A percentile compares a stretch with the other conserved stretches of the same genome.
Evolutionary conservation across 2,888 invertebrate genomes (phyloP).

Genomic region (Nomada ruficornis): DNA sequence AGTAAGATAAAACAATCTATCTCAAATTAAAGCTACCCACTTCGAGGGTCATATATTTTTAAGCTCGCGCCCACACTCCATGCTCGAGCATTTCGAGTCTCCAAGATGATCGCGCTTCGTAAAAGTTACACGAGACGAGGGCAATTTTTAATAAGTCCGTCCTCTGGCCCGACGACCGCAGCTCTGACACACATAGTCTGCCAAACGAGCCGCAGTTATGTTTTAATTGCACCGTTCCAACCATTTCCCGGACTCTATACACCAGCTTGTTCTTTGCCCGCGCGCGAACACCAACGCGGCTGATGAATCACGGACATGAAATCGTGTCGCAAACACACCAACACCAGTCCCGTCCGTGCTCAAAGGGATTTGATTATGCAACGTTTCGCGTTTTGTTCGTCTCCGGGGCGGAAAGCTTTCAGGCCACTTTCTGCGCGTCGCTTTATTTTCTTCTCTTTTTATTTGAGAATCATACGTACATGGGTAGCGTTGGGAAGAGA

Average conservation of each 20-base stretch:
- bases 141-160: conserved; percentile 52
- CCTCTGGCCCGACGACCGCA: conserved; percentile 12
- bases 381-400: conserved; percentile 53
- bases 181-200: conserved; percentile 32
- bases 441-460: neutral
- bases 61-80: neutral
- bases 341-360: conserved; percentile 30
- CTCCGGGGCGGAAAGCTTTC: conserved; percentile 26
- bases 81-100: neutral
- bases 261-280: conserved; percentile 37
- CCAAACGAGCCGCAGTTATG: conserved; percentile 58
- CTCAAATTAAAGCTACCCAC: neutral
- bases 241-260: conserved; percentile 38
- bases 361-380: conserved; percentile 61
- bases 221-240: conserved; percentile 58
- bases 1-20: neutral
- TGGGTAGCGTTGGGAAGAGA: no score
- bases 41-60: neutral
- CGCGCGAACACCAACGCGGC: conserved; percentile 3
- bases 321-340: neutral
- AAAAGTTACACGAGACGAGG: conserved; percentile 22
- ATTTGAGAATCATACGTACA: conserved; percentile 25
- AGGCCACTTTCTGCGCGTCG: conserved; percentile 28
- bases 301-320: neutral
- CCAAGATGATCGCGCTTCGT: neutral